Evolutionary conservation across 2,113 vertebrate species (phyloP).

Genomic region (Campylomormyrus numenius): DNA sequence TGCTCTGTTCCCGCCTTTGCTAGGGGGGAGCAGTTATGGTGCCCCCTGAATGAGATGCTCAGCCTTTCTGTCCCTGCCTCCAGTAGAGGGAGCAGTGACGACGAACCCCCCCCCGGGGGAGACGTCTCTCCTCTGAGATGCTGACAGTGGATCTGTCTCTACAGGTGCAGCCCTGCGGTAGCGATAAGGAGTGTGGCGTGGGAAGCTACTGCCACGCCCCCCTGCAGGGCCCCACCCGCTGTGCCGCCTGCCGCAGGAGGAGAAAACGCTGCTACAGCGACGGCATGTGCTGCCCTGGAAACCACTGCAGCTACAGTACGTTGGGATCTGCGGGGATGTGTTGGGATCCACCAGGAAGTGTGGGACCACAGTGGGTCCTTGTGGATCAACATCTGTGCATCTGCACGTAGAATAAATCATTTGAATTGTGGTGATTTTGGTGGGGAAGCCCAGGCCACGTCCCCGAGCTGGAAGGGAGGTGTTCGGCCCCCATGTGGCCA

Average conservation of each 20-base stretch:
- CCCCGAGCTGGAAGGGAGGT: neutral
- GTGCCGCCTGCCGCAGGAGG: conserved; percentile 72
- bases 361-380: neutral
- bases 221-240: conserved; percentile 62
- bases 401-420: neutral
- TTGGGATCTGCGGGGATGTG: neutral
- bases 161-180: conserved; percentile 76
- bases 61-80: neutral
- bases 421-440: neutral
- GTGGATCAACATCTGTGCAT: neutral
- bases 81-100: neutral
- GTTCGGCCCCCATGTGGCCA: neutral
- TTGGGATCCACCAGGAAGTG: neutral
- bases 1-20: neutral
- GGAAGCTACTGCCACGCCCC: conserved; percentile 78
- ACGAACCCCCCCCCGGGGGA: neutral
- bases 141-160: neutral
- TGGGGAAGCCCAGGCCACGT: neutral
- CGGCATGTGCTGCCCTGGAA: conserved; percentile 81
- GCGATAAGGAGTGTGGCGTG: conserved; percentile 78
- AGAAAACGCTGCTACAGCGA: conserved; percentile 81
- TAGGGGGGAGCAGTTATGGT: neutral
- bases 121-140: neutral
- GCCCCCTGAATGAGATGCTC: neutral
- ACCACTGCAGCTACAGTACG: conserved; percentile 78